Base-by-base conservation (phyloP, 2,888 invertebrate species). In the Hoplodrina ambigua region DNA sequence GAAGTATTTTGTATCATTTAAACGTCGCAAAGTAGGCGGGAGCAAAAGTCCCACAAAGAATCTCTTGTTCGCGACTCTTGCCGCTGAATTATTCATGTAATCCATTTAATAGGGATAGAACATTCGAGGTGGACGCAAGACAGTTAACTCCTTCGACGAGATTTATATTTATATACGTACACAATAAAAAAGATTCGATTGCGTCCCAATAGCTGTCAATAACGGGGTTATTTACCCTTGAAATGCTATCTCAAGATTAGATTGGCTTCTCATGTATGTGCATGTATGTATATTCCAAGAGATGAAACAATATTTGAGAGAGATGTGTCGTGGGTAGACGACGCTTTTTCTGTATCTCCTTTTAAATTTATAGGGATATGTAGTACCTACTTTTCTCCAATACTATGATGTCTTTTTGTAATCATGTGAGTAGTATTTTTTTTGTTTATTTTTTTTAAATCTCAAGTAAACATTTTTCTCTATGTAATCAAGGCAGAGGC, bases 21-120 rank as follows among this genome's bases (percentile, higher is more conserved):
- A 83, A 85, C 71, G 67, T 59, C 56, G 66, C 68, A 75, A 83
- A 83, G 77, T 46, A 80, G 73, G 49, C 62, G 68, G 63, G 67
- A 70, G 72, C 86, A 84, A 85, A 77, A 82, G 68, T 84, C 84
- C 83, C 82, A 81, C 79, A 69, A 87, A 85, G 88, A 88, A 88
- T 88, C 84, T 84, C 81, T 82, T 86, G 87, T 87, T 88, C 87
- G 86, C 86, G 86, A 87, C 87, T 90, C 82, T 88, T 88, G 83
- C 83, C 88, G 78, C 88, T 94, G 94, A 94, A 94, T 95, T 86
- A 95, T 94, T 93, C 94, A 95, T 94, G 94, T 94, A 94, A 94
- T 94, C 90, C 90, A 91, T 91, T 90, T 92, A 93, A 92, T 91
- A 91, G 90, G 87, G 85, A 72, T 82, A 82, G 84, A 78, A 67